Conservation (phyloP, 92 coral and sea anemone genomes). For the Paramuricea clavata region DNA sequence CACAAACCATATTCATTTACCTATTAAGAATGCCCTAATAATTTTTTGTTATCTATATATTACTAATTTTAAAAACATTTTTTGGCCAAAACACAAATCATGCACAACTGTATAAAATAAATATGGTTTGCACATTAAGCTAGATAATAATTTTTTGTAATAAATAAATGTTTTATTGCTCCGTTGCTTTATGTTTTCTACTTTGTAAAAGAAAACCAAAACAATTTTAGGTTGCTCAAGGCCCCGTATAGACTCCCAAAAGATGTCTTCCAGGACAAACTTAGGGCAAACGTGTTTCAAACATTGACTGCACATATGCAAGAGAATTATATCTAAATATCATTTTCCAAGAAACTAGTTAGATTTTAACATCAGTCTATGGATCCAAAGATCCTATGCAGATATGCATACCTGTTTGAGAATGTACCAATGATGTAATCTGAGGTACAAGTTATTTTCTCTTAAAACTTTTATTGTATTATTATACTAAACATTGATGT, state of each 20-base stretch:
- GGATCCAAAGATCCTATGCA: neutral
- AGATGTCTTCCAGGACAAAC: neutral
- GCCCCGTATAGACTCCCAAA: neutral
- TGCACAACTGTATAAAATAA: neutral
- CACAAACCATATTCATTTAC: conserved; percentile 24
- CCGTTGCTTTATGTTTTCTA: neutral
- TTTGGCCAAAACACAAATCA: neutral
- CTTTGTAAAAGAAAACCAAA: too few relatives aligned
- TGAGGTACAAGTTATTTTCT: neutral
- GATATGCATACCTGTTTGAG: neutral
- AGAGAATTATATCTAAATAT: too few relatives aligned
- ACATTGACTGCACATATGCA: neutral
- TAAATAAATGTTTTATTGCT: conserved; percentile 10
- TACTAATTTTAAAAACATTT: conserved; percentile 4
- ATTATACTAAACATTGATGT: neutral
- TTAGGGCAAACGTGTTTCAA: neutral
- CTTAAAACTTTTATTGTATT: neutral
- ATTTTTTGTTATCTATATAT: neutral
- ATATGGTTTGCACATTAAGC: neutral
- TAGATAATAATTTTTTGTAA: neutral
- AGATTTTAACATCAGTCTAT: neutral
- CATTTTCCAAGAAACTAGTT: too few relatives aligned
- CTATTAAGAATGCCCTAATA: neutral
- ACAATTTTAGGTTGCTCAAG: neutral
- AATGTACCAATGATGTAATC: neutral